phyloP scores from a whole-genome alignment of 2,797 vertebrate species.

The Paramormyrops hopkinsi region DNA sequence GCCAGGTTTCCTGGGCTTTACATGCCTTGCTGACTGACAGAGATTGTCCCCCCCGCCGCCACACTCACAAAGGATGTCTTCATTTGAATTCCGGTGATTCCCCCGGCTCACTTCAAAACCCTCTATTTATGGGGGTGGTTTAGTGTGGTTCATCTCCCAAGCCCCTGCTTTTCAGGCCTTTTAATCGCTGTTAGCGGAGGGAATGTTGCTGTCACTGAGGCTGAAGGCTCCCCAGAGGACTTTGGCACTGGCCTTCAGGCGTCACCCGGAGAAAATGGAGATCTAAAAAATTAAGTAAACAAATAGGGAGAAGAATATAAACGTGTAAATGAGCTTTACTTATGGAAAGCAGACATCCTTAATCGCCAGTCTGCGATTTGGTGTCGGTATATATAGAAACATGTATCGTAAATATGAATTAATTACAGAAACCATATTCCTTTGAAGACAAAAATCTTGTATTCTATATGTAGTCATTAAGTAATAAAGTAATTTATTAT shows the following conservation, averaged over 20 bases:
- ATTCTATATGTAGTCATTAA: not conserved
- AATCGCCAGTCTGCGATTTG: not conserved
- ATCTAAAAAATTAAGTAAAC: conserved; percentile 22
- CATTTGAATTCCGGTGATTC: conserved; percentile 64
- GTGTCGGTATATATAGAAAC: not conserved
- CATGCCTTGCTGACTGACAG: conserved; percentile 54
- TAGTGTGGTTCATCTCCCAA: conserved; percentile 44
- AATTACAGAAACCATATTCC: not conserved
- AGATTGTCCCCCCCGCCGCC: conserved; percentile 49
- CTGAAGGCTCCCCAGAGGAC: conserved; percentile 8
- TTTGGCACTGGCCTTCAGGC: not conserved
- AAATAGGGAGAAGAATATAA: conserved; percentile 11
- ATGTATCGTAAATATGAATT: not conserved
- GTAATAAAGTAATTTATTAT: not conserved
- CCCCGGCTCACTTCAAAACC: conserved; percentile 45
- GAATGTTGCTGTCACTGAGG: conserved; percentile 36
- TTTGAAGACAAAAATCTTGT: not conserved
- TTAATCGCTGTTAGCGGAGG: conserved; percentile 39
- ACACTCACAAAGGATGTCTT: conserved; percentile 65
- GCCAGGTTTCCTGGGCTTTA: conserved; percentile 48
- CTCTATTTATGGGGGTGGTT: conserved; percentile 53
- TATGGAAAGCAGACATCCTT: not conserved
- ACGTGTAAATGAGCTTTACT: not conserved
- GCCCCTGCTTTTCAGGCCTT: conserved; percentile 31
- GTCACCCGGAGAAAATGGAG: conserved; percentile 9